Evolutionary conservation across 2,797 vertebrate species (phyloP), one percentile per base, ranked within the genome.

Genomic region (Strix occidentalis): DNA sequence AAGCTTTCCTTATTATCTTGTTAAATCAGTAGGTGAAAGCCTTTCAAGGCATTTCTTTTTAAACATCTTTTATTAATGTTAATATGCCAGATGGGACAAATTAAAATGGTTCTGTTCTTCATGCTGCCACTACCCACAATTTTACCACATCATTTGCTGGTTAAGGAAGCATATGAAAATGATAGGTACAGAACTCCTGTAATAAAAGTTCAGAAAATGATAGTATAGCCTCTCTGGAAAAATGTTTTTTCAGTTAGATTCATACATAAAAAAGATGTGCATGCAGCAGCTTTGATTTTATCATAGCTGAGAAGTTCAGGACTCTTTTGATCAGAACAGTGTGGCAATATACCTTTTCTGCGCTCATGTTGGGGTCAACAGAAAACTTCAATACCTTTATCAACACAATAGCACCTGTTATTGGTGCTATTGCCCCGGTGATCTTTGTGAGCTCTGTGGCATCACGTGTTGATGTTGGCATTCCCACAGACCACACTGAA

Each of bases 11-110:
- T 98, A 98, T 98, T 98, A 98, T 98, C 98, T 96, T 97, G 97
- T 98, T 98, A 98, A 98, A 98, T 98, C 97, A 98, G 98, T 97
- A 98, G 98, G 98, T 98, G 98, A 98, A 98, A 98, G 95, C 96
- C 94, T 98, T 98, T 98, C 97, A 98, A 98, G 95, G 75, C 97
- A 97, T 98, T 96, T 97, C 96, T 97, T 97, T 98, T 98, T 95
- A 98, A 98, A 97, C 97, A 98, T 98, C 96, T 98, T 98, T 98
- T 98, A 98, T 98, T 98, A 98, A 98, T 98, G 98, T 97, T 98
- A 98, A 98, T 98, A 97, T 98, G 96, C 98, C 98, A 98, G 98
- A 98, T 98, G 98, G 98, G 98, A 98, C 94, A 98, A 98, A 98
- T 98, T 98, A 98, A 98, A 97, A 98, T 96, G 97, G 93, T 97